Percentiles rank a stretch among this genome's conserved stretches.
phyloP scores from a whole-genome alignment of 2,113 vertebrate genomes.

The Cyphomyrus plagiostoma region DNA sequence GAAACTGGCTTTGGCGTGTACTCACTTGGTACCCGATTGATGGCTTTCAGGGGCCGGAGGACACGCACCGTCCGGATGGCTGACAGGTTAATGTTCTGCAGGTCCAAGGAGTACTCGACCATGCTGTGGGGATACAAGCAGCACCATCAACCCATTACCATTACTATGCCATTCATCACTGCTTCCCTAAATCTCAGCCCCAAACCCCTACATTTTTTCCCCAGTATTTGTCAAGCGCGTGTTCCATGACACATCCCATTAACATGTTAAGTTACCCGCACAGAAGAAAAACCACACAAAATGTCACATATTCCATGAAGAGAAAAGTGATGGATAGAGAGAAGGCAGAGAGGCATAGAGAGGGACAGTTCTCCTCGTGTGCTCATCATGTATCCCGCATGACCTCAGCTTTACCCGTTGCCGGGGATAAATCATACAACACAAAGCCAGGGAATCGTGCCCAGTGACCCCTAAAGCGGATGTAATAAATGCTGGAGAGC shows the following conservation, averaged over 20 bases:
- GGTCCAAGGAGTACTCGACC: slow-evolving; percentile 92
- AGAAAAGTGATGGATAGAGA: not conserved
- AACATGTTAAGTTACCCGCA: not conserved
- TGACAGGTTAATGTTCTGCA: slow-evolving; percentile 92
- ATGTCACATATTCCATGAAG: not conserved
- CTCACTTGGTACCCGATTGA: slow-evolving; percentile 97
- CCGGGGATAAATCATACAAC: not conserved
- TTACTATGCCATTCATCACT: not conserved
- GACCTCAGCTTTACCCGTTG: not conserved
- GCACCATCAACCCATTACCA: not conserved
- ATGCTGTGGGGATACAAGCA: slow-evolving; percentile 63
- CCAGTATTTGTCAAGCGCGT: not conserved
- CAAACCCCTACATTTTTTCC: not conserved
- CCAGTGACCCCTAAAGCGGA: not conserved
- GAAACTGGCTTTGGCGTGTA: slow-evolving; percentile 23
- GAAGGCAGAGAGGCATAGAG: not conserved
- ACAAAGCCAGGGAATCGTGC: not conserved
- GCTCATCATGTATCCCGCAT: not conserved
- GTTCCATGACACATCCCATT: not conserved
- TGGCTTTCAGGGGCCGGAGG: slow-evolving; percentile 91
- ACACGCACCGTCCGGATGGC: slow-evolving; percentile 93
- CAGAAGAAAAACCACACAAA: not conserved
- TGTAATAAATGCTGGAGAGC: not conserved
- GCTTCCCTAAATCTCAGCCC: not conserved
- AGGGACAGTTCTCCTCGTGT: not conserved